Base-by-base conservation (phyloP, 2,113 vertebrate genomes). In the Leptocoma aspasia region DNA sequence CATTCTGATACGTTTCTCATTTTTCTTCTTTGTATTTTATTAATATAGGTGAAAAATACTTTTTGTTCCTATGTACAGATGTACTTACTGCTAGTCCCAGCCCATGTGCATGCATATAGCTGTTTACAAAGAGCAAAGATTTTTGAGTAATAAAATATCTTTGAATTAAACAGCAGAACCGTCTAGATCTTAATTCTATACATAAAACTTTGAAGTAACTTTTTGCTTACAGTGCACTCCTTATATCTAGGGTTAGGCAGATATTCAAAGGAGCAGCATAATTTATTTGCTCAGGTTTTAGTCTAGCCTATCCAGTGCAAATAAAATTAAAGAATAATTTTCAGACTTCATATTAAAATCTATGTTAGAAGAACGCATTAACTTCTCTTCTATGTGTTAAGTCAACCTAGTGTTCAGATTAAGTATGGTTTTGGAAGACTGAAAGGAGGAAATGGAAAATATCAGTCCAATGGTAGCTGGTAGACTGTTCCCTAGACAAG, bases 81-180 rank as follows among this genome's bases (percentile, higher is more conserved):
- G 0, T 52, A 72, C 85, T 92, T 37, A 39, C 69, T 91, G 24
- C 15, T 47, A 33, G 45, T 92, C 61, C 16, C 5, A 52, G 21
- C 18, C 7, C 1, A 0, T 53, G 2, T 72, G 5, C 35, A 19
- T 56, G 4, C 2, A 2, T 39, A 5, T 24, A 10, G 26, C 13
- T 59, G 9, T 60, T 42, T 68, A 41, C 0, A 0, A 86, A 79
- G 35, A 80, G 6, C 13, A 89, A 66, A 47, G 78, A 31, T 37
- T 78, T 82, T 68, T 2, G 20, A 41, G 5, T 56, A 75, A 21
- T 63, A 70, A 82, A 84, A 54, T 61, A 20, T 20, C 13, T 31
- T 69, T 56, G 20, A 79, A 33, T 72, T 24, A 61, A 90, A 66
- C 15, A 78, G 15, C 30, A 85, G 45, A 42, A 45, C 17, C 16